Evolutionary conservation across 2,113 vertebrate genomes (phyloP).

Genomic region (Cryptotis parvus): DNA sequence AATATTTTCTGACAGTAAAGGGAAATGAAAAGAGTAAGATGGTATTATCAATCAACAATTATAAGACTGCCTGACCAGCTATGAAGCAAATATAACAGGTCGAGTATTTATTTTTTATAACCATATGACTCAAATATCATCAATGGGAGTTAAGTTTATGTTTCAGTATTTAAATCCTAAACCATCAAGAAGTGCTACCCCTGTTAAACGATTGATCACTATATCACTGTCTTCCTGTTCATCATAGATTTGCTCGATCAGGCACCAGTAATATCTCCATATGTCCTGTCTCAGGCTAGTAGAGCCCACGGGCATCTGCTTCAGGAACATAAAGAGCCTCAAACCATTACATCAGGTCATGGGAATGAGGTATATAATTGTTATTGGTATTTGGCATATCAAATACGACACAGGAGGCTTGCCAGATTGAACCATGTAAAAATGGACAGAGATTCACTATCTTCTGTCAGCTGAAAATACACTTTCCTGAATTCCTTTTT

Average conservation of each 20-base stretch:
- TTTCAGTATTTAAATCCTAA: not conserved
- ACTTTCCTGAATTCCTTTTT: not conserved
- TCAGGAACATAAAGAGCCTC: no score
- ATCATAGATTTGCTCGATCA: no score
- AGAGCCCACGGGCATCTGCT: no score
- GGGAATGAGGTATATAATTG: no score
- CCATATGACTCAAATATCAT: no score
- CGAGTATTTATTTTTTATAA: no score
- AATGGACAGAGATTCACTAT: not conserved
- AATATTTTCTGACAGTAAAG: not conserved
- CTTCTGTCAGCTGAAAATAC: not conserved
- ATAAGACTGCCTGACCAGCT: not conserved
- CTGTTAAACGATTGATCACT: not conserved
- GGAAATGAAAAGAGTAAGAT: not conserved
- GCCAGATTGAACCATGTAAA: not conserved
- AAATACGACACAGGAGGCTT: no score
- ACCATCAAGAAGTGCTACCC: not conserved
- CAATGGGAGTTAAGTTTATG: not conserved
- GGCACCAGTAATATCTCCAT: no score
- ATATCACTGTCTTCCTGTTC: no score
- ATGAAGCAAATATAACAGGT: not conserved
- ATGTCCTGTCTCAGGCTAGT: no score
- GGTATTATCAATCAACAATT: not conserved
- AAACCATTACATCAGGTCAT: no score
- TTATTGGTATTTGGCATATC: no score